These are phyloP conservation scores for Lepus americanus DNA, from an alignment of 2,113 vertebrate species.

Conservation along the genomic window DNA sequence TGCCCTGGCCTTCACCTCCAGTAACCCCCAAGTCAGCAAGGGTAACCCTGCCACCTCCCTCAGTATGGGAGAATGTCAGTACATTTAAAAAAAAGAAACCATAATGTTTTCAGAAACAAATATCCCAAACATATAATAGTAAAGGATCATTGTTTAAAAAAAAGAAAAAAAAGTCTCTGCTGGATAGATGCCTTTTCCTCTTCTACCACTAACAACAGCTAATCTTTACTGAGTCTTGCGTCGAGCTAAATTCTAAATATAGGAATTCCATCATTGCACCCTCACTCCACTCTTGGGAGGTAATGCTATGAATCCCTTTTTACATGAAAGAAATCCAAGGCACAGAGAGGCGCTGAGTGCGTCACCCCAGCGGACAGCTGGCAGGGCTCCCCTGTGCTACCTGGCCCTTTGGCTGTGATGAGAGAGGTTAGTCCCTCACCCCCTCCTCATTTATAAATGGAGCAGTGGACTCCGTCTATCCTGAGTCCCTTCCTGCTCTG, in stretches of 20 bases:
- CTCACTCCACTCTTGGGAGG: neutral
- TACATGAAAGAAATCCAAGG: neutral
- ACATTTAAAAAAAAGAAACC: neutral
- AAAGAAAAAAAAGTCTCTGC: neutral
- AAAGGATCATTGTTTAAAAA: neutral
- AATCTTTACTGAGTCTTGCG: neutral
- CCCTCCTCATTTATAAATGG: neutral
- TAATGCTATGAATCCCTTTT: neutral
- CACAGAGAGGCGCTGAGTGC: neutral
- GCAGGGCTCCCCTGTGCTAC: neutral
- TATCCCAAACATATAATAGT: neutral
- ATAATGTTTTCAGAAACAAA: neutral
- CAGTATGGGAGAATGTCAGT: neutral
- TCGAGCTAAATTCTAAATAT: neutral
- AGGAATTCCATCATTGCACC: neutral
- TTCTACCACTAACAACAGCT: neutral
- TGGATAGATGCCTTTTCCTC: neutral
- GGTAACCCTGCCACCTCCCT: neutral
- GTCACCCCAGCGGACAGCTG: neutral
- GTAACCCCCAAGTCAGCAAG: neutral
- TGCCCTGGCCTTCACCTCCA: neutral
- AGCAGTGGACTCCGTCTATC: neutral
- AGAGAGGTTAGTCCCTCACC: neutral
- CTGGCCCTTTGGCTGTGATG: neutral
- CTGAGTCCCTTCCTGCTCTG: neutral